Conservation (phyloP, 1,140 invertebrate genomes). For the Ceratosolen fusciceps region DNA sequence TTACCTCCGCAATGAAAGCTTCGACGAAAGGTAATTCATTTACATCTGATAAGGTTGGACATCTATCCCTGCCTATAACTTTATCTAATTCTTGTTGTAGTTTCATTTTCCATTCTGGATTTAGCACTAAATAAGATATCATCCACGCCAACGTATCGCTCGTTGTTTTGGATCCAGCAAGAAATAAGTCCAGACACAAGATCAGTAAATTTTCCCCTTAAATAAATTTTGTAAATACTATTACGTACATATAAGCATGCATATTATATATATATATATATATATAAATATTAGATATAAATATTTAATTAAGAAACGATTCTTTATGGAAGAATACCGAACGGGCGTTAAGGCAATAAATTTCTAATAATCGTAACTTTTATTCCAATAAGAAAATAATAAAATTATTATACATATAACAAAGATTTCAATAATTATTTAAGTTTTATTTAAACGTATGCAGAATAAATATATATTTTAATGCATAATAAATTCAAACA, state of each 20-base stretch:
- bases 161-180: constrained; percentile 81
- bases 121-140: constrained; percentile 76
- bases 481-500: too few relatives aligned
- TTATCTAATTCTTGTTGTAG: constrained; percentile 80
- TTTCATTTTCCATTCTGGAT: constrained; percentile 77
- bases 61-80: constrained; percentile 74
- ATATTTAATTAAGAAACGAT: not conserved
- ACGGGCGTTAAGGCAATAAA: too few relatives aligned
- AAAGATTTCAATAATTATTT: too few relatives aligned
- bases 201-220: constrained; percentile 78
- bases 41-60: constrained; percentile 75
- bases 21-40: constrained; percentile 60
- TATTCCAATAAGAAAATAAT: too few relatives aligned
- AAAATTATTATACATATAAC: too few relatives aligned
- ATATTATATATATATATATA: not conserved
- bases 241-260: not conserved
- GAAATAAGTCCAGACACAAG: constrained; percentile 79
- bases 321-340: too few relatives aligned
- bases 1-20: constrained; percentile 71
- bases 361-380: too few relatives aligned
- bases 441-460: too few relatives aligned
- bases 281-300: not conserved
- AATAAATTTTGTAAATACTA: constrained; percentile 34
- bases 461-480: too few relatives aligned
- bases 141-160: constrained; percentile 76